phyloP scores from a whole-genome alignment of 2,888 invertebrate species.

The Escarpia spicata region DNA sequence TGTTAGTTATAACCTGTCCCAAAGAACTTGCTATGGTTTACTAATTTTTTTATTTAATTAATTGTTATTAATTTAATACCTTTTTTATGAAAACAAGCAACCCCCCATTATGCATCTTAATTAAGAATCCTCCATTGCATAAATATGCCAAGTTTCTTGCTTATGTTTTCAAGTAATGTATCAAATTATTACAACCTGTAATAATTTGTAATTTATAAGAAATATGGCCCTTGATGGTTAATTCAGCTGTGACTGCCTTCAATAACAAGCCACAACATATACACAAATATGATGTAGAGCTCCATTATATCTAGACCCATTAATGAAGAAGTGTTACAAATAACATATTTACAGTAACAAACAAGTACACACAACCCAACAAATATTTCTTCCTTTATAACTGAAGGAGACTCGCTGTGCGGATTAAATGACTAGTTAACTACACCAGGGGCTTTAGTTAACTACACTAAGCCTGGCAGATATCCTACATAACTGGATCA shows the following conservation, averaged over 20 bases:
- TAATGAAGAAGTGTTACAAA: background rate
- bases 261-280: background rate
- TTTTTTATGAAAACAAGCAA: background rate
- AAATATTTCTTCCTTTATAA: background rate
- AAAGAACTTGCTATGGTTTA: constrained; percentile 6
- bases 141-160: background rate
- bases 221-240: background rate
- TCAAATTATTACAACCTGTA: no score
- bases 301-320: background rate
- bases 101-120: background rate
- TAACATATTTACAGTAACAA: background rate
- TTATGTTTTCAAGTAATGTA: background rate
- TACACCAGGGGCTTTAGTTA: no score
- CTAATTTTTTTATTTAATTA: background rate
- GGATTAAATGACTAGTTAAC: no score
- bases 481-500: no score
- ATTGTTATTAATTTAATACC: background rate
- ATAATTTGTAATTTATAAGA: no score
- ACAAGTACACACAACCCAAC: background rate
- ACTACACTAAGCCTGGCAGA: no score
- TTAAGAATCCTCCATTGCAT: background rate
- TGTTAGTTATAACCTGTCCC: background rate
- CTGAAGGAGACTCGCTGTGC: no score
- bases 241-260: background rate
- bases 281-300: background rate